phyloP scores from a whole-genome alignment of 2,113 vertebrate species.

The Neolamprologus modestus region DNA sequence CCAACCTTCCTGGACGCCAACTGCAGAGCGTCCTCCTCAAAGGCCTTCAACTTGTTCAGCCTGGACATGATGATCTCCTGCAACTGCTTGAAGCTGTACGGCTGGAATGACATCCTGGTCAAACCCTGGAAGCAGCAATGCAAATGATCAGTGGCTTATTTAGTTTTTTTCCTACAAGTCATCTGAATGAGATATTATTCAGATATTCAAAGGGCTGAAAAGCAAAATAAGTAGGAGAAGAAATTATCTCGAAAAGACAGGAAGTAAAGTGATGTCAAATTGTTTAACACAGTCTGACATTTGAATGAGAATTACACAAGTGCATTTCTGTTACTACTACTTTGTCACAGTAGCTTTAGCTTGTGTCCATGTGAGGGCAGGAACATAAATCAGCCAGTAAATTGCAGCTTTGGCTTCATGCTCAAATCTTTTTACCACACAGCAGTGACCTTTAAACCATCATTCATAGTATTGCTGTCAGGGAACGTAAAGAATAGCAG shows the following conservation, averaged over 20 bases:
- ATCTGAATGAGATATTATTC: background rate
- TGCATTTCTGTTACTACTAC: background rate
- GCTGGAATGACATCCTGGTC: conserved; percentile 96
- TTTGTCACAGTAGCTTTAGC: background rate
- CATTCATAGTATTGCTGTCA: background rate
- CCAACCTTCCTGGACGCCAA: conserved; percentile 89
- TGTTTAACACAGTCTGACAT: background rate
- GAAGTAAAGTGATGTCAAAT: background rate
- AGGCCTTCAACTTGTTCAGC: conserved; percentile 81
- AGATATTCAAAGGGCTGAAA: background rate
- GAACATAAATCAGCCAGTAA: background rate
- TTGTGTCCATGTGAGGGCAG: background rate
- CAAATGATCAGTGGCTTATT: background rate
- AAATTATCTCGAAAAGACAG: background rate
- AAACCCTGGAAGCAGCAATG: conserved; percentile 74
- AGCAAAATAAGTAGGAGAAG: background rate
- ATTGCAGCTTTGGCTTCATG: background rate
- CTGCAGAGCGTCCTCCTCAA: conserved; percentile 93
- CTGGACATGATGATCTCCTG: conserved; percentile 88
- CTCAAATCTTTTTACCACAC: background rate
- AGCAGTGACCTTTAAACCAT: background rate
- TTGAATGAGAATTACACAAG: background rate
- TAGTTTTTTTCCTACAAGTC: background rate
- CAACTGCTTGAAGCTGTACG: conserved; percentile 89
- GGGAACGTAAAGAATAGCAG: background rate